phyloP scores from a whole-genome alignment of 2,113 vertebrate genomes.

The Zosterops lateralis region DNA sequence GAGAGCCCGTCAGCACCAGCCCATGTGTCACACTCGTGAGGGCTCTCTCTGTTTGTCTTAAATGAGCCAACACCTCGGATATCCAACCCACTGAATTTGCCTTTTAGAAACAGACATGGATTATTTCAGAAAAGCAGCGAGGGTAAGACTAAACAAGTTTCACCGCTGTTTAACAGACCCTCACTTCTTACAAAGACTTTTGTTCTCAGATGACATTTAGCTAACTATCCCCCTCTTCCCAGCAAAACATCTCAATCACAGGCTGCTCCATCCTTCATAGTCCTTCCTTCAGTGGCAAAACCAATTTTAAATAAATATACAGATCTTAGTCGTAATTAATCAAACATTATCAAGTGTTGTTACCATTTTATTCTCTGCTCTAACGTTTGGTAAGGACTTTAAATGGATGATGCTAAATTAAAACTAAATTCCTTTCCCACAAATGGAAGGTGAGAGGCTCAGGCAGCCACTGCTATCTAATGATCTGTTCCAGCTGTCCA shows the following conservation, averaged over 20 bases:
- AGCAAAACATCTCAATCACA: not conserved
- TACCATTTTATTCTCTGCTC: not conserved
- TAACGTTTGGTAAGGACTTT: not conserved
- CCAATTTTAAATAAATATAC: not conserved
- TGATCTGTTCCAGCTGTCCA: rapidly evolving
- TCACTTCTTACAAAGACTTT: not conserved
- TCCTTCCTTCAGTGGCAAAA: not conserved
- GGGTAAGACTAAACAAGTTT: not conserved
- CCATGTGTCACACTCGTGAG: rapidly evolving
- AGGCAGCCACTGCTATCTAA: not conserved
- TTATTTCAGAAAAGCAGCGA: not conserved
- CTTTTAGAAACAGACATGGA: not conserved
- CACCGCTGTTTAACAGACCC: not conserved
- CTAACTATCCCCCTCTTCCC: not conserved
- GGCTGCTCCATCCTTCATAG: not conserved
- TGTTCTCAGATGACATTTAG: not conserved
- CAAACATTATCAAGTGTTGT: slow-evolving; percentile 2
- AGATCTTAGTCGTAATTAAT: not conserved
- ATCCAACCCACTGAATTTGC: not conserved
- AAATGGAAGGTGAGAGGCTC: not conserved
- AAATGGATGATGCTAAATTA: not conserved
- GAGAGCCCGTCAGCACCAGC: not conserved
- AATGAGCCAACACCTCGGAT: not conserved
- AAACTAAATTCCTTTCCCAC: not conserved
- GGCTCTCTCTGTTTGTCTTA: not conserved